A percentile compares a stretch with the other conserved stretches of the same genome.
Evolutionary conservation across 2,888 invertebrate genomes (phyloP).

Genomic region (Pachycephus smyrnensis): DNA sequence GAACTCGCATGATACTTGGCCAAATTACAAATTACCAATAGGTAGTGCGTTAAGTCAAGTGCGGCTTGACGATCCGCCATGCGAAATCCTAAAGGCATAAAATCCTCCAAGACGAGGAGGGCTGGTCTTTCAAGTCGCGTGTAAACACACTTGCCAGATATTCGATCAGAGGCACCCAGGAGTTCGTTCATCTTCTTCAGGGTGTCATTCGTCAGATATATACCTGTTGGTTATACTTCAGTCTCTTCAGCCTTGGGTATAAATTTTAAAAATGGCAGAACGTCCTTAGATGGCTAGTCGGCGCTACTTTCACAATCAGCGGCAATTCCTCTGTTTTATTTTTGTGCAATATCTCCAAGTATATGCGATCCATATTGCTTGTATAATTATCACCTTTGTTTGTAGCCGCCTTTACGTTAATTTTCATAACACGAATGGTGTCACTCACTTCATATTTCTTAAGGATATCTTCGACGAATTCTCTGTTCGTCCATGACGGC

Average conservation of each 20-base stretch:
- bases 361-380: no score
- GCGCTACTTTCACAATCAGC: no score
- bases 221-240: conserved; percentile 11
- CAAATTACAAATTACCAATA: conserved; percentile 68
- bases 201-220: conserved; percentile 53
- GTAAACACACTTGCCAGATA: conserved; percentile 56
- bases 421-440: no score
- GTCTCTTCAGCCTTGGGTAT: not conserved
- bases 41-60: conserved; percentile 70
- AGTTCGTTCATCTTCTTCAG: conserved; percentile 54
- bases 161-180: conserved; percentile 34
- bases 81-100: conserved; percentile 69
- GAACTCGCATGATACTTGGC: conserved; percentile 72
- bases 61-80: conserved; percentile 70
- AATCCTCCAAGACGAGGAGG: conserved; percentile 70
- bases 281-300: conserved; percentile 12
- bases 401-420: no score
- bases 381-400: no score
- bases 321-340: no score
- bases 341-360: conserved; percentile 31
- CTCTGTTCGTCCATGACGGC: no score
- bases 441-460: no score
- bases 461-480: no score
- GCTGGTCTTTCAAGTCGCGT: conserved; percentile 54
- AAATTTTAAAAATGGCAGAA: no score